Conservation (phyloP, 2,113 vertebrate genomes). For the Rhea pennata region DNA sequence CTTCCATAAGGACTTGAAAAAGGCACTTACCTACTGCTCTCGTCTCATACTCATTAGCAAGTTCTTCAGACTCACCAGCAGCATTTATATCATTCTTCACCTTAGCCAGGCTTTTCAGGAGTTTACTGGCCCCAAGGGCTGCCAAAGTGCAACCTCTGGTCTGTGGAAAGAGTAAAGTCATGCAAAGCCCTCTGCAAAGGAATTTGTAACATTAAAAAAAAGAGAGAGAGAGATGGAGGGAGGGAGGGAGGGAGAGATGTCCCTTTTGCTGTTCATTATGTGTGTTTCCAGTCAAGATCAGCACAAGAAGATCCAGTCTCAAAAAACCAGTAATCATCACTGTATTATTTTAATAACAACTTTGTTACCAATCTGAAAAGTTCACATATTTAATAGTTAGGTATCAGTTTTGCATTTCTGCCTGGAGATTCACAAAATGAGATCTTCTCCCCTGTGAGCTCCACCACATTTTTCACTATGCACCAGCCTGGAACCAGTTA, state of each 20-base stretch:
- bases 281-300: neutral
- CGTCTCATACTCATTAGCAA: constrained; percentile 90
- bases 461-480: neutral
- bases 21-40: constrained; percentile 87
- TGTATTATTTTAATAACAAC: neutral
- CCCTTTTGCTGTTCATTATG: neutral
- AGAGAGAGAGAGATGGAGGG: too few relatives aligned
- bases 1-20: neutral
- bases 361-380: neutral
- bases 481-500: neutral
- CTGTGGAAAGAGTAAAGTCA: constrained; percentile 39
- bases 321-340: neutral
- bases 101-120: constrained; percentile 90
- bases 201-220: neutral
- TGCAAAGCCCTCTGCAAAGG: neutral
- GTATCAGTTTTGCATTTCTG: neutral
- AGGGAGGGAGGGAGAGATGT: too few relatives aligned
- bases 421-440: neutral
- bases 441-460: neutral
- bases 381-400: neutral
- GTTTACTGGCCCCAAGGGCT: constrained; percentile 92
- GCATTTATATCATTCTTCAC: constrained; percentile 89
- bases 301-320: neutral
- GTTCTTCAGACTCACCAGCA: constrained; percentile 83
- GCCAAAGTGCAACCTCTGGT: constrained; percentile 89